Conservation (phyloP, 2,797 vertebrate species). For the Gobionotothen gibberifrons region DNA sequence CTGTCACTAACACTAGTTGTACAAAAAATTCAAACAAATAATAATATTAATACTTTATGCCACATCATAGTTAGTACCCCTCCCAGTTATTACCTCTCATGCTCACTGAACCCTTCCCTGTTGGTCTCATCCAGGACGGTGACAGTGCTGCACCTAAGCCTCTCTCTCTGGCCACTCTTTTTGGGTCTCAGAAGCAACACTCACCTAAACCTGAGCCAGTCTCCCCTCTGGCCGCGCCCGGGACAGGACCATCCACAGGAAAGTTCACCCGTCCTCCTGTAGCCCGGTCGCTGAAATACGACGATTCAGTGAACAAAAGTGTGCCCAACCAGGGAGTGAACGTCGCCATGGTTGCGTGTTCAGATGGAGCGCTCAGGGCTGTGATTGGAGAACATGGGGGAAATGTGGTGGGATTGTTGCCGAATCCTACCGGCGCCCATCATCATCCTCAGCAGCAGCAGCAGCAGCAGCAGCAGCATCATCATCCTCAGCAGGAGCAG, state of each 20-base stretch:
- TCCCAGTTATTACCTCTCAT: not conserved
- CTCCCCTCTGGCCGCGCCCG: slow-evolving; percentile 17
- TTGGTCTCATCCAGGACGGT: slow-evolving; percentile 67
- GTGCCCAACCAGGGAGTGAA: slow-evolving; percentile 6
- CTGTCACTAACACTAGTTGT: no score
- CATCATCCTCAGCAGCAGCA: slow-evolving; percentile 19
- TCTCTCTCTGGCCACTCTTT: slow-evolving; percentile 88
- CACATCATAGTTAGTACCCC: not conserved
- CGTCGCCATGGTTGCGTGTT: not conserved
- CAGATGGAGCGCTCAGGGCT: slow-evolving; percentile 24
- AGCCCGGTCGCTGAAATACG: slow-evolving; percentile 88
- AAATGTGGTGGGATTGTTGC: slow-evolving; percentile 26
- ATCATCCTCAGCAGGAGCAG: slow-evolving; percentile 22
- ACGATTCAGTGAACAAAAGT: slow-evolving; percentile 75
- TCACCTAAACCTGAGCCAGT: slow-evolving; percentile 52
- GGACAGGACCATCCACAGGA: slow-evolving; percentile 30
- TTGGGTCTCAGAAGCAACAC: slow-evolving; percentile 81
- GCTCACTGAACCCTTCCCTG: not conserved
- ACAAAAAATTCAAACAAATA: no score
- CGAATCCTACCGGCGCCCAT: not conserved
- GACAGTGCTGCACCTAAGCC: slow-evolving; percentile 82
- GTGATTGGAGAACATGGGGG: slow-evolving; percentile 17
- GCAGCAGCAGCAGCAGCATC: slow-evolving; percentile 76
- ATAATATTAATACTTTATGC: no score
- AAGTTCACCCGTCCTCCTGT: slow-evolving; percentile 76